These are phyloP conservation scores for Ephestia elutella DNA, from an alignment of 1,140 invertebrate genomes.

Conservation along the genomic window DNA sequence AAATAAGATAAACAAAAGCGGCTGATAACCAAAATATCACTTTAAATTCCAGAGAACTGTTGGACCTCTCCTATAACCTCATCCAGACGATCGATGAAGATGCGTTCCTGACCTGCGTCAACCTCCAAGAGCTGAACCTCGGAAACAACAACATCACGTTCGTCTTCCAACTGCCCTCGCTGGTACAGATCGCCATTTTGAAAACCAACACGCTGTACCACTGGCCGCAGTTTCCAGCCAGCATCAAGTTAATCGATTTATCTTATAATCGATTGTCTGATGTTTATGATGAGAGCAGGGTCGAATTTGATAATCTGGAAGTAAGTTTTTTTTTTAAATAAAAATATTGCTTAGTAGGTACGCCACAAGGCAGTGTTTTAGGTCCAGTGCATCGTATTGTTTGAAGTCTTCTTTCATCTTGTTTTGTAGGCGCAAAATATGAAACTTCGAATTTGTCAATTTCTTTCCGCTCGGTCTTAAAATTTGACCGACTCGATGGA, in stretches of 20 bases:
- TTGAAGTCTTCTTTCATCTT: too few species aligned
- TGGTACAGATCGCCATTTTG: constrained; percentile 52
- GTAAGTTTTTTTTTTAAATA: constrained; percentile 26
- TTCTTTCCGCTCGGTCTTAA: too few species aligned
- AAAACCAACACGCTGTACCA: constrained; percentile 59
- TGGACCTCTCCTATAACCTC: constrained; percentile 66
- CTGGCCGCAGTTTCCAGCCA: constrained; percentile 57
- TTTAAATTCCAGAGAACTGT: constrained; percentile 55
- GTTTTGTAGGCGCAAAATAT: too few species aligned
- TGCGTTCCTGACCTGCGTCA: constrained; percentile 45
- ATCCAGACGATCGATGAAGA: constrained; percentile 62
- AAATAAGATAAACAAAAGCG: too few species aligned
- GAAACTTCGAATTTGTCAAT: too few species aligned
- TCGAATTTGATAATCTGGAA: constrained; percentile 59
- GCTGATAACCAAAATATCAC: too few species aligned
- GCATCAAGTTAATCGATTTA: constrained; percentile 63
- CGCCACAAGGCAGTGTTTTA: neutral
- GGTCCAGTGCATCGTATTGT: too few species aligned
- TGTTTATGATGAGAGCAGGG: constrained; percentile 49
- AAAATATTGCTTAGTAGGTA: neutral
- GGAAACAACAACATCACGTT: constrained; percentile 65
- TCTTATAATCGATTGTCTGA: constrained; percentile 59
- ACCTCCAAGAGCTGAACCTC: constrained; percentile 62
- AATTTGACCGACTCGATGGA: too few species aligned
- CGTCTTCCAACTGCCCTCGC: constrained; percentile 45